Conservation (phyloP, 2,888 invertebrate genomes). For the Polyommatus icarus region DNA sequence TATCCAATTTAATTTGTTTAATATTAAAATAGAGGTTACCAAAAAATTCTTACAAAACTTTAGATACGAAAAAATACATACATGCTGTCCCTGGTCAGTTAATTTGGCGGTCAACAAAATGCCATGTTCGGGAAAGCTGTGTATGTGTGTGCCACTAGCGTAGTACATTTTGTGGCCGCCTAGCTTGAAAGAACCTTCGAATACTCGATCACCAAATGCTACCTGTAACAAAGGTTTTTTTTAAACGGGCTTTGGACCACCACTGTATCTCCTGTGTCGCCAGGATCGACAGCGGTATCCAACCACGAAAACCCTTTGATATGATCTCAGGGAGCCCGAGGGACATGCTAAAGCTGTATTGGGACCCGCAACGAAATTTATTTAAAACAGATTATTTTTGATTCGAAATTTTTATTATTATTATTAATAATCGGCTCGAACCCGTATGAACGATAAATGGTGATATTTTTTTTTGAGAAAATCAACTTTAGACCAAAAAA, state of each 20-base stretch:
- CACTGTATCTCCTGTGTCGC: too few species aligned
- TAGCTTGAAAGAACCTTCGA: constrained; percentile 92
- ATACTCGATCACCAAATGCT: constrained; percentile 90
- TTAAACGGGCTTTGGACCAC: too few species aligned
- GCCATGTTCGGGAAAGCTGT: constrained; percentile 90
- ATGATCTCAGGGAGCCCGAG: too few species aligned
- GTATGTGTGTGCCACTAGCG: constrained; percentile 94
- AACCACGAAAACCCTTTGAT: too few species aligned
- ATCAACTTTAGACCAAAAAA: too few species aligned
- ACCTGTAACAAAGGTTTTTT: constrained; percentile 71
- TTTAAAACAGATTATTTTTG: too few species aligned
- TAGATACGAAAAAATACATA: constrained; percentile 48
- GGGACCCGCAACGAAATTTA: too few species aligned
- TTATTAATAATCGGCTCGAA: neutral
- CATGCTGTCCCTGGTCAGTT: constrained; percentile 90
- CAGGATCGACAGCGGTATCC: too few species aligned
- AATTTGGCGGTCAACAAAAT: constrained; percentile 87
- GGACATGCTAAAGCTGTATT: too few species aligned
- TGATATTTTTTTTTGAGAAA: too few species aligned
- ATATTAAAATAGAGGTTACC: neutral
- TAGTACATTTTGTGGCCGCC: constrained; percentile 95
- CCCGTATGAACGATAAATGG: neutral
- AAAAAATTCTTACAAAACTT: neutral
- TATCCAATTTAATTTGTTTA: too few species aligned
- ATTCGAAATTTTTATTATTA: too few species aligned